Conservation (phyloP, 92 coral and sea anemone species). For the Actinostola sp. region DNA sequence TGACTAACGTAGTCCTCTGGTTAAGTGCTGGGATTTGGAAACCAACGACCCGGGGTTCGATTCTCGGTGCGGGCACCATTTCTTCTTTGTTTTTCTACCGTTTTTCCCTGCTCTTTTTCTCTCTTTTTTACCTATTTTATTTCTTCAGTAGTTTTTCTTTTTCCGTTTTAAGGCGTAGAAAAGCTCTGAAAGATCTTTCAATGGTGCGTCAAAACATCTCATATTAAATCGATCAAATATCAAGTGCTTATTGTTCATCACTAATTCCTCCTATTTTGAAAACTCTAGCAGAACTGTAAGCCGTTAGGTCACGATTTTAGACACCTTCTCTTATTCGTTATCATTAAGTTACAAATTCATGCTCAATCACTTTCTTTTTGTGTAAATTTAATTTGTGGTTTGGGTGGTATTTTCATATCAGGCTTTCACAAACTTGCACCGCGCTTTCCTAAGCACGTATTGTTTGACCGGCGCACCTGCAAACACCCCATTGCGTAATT, state of each 20-base stretch:
- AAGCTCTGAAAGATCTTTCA: background rate
- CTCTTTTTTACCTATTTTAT: no score
- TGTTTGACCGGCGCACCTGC: slow-evolving; percentile 22
- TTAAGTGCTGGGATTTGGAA: no score
- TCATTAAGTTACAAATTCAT: background rate
- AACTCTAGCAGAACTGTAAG: background rate
- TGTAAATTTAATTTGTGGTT: background rate
- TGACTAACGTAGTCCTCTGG: no score
- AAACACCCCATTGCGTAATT: background rate
- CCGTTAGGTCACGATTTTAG: background rate
- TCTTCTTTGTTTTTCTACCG: no score
- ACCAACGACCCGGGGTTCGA: no score
- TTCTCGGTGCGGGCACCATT: no score
- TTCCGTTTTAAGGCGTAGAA: no score
- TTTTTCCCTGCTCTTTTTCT: no score
- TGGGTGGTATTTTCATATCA: background rate
- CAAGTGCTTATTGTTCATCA: background rate
- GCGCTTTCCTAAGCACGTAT: slow-evolving; percentile 9
- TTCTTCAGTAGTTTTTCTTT: no score
- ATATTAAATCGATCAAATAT: background rate
- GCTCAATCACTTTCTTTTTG: background rate
- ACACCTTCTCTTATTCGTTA: background rate
- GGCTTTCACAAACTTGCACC: background rate
- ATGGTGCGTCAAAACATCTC: background rate
- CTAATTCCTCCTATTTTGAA: no score